A percentile compares a stretch with the other conserved stretches of the same genome.
Conservation (phyloP, 2,797 vertebrate species). For the Anomalospiza imberbis region DNA sequence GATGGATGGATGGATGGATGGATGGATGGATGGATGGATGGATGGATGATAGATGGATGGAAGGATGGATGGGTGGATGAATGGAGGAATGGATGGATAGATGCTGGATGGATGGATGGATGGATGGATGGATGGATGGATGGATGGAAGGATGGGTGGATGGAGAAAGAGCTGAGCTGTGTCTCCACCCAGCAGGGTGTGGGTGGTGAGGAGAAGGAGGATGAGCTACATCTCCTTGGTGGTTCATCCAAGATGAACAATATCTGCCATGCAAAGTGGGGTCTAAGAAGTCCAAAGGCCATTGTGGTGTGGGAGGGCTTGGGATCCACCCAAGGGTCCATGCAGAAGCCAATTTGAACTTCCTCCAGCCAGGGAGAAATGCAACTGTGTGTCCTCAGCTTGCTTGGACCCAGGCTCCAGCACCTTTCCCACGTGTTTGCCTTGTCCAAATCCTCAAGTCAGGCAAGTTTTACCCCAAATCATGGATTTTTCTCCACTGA, state of each 20-base stretch:
- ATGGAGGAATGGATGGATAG: not conserved
- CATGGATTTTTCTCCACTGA: not conserved
- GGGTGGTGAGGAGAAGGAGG: not conserved
- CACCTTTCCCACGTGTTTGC: rapidly evolving
- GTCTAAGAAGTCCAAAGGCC: no score
- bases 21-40: not conserved
- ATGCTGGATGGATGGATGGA: not conserved
- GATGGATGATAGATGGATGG: no score
- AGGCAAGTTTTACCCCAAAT: not conserved
- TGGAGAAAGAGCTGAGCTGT: not conserved
- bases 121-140: not conserved
- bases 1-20: not conserved
- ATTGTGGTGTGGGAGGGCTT: not conserved
- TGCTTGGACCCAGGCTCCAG: rapidly evolving
- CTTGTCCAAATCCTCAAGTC: not conserved
- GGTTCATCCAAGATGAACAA: not conserved
- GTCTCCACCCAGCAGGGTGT: rapidly evolving
- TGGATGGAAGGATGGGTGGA: not conserved
- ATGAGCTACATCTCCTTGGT: not conserved
- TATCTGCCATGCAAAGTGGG: rapidly evolving
- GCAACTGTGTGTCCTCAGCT: not conserved
- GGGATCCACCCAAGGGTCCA: not conserved
- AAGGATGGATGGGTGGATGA: not conserved
- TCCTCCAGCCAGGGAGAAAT: not conserved
- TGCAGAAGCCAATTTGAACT: not conserved